phyloP scores from a whole-genome alignment of 2,113 vertebrate species.

The Nesoenas mayeri region DNA sequence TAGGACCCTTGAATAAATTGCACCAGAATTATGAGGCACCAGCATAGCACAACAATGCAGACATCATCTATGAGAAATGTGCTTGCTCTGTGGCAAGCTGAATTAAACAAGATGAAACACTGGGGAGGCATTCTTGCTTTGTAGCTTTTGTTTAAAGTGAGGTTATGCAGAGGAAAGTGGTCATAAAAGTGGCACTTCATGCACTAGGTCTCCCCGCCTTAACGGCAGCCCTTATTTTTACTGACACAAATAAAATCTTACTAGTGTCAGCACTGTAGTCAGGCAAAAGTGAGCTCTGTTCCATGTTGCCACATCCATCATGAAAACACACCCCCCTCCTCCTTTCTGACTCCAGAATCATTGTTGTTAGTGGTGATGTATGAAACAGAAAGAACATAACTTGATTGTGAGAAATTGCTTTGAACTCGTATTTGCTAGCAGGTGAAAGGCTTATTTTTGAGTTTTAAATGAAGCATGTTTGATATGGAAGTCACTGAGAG shows the following conservation, averaged over 20 bases:
- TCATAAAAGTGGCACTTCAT: constrained; percentile 25
- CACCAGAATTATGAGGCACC: neutral
- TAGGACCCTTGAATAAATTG: neutral
- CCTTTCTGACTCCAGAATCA: constrained; percentile 34
- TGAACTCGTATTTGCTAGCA: constrained; percentile 36
- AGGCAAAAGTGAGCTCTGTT: constrained; percentile 36
- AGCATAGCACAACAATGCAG: neutral
- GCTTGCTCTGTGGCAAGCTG: neutral
- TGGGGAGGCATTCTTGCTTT: constrained; percentile 21
- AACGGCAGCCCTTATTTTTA: constrained; percentile 42
- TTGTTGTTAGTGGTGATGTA: constrained; percentile 30
- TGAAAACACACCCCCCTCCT: neutral
- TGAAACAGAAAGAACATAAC: constrained; percentile 41
- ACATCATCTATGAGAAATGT: neutral
- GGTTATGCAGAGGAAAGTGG: constrained; percentile 13
- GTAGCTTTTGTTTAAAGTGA: constrained; percentile 26
- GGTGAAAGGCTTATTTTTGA: constrained; percentile 31
- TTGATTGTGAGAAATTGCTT: constrained; percentile 39
- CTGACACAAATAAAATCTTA: constrained; percentile 59
- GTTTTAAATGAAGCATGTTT: constrained; percentile 32
- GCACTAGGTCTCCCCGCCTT: constrained; percentile 1
- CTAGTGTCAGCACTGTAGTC: constrained; percentile 31
- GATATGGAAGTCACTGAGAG: constrained; percentile 8
- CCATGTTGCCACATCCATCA: constrained; percentile 20
- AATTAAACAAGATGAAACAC: neutral